Evolutionary conservation across 2,797 vertebrate genomes (phyloP), one percentile per base, ranked within the genome.

Genomic region (Hypotaenidia okinawae): DNA sequence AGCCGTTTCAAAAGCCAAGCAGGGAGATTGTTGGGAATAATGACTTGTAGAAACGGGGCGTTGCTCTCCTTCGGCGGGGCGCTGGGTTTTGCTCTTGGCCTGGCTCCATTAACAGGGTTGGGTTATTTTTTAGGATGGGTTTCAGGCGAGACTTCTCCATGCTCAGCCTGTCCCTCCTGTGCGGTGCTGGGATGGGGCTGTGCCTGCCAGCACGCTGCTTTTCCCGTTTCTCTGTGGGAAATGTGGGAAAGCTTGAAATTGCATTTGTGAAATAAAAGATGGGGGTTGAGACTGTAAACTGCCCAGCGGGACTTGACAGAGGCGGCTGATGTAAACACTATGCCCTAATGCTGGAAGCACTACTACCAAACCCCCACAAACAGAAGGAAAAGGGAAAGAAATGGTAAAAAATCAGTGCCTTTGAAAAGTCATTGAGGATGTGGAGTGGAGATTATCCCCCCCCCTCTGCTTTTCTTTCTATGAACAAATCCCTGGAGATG

Each of bases 31-130:
- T 19, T 64, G 73, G 18, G 10, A 22, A 72, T 54, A 37, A 62
- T 64, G 4, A n/a, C 8, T 11, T 52, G 72, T 14, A 35, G 58
- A 22, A 68, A 30, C 0, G 6, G n/a, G 69, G 33, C 1, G 6
- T 51, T 45, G 39, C 79, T 81, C 61, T 54, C 5, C 0, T 57
- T 16, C 4, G 2, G n/a, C 21, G 6, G 58, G 27, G 57, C 2
- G 7, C 70, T 16, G 70, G 23, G 39, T 23, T 82, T 22, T 21
- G 90, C 39, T 74, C 35, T 32, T 3, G 10, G 37, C 45, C 63
- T 8, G 32, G 51, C 55, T 79, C 13, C 6, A 1, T 16, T 8
- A 15, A 5, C 13, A 0, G 10, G 0, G 27, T 10, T 7, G 47
- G 47, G 21, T 23, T 23, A 47, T 23, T n/a, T 47, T 43, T 14